These are phyloP conservation scores for Agapostemon virescens DNA, from an alignment of 2,888 invertebrate genomes.

Conservation along the genomic window DNA sequence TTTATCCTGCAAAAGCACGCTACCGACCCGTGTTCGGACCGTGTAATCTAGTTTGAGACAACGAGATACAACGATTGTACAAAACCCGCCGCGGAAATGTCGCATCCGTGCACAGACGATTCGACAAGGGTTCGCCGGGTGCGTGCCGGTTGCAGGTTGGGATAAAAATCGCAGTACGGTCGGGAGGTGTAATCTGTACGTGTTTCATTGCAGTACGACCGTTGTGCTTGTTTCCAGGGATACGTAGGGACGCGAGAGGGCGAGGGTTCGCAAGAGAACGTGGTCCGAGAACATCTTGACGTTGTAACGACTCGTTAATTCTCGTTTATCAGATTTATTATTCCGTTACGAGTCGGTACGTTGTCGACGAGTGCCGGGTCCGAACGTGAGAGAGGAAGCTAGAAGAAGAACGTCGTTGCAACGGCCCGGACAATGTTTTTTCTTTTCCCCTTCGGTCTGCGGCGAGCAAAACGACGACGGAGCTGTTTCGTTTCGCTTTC, in stretches of 20 bases:
- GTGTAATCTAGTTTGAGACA: background rate
- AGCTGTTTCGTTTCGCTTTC: constrained; percentile 42
- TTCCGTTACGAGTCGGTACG: constrained; percentile 62
- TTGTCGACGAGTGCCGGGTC: constrained; percentile 51
- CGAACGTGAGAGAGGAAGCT: constrained; percentile 58
- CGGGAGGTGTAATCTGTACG: background rate
- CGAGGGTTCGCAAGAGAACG: constrained; percentile 77
- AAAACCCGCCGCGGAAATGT: background rate
- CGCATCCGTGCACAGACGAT: background rate
- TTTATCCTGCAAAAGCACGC: background rate
- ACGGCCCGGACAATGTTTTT: constrained; percentile 35
- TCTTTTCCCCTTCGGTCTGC: constrained; percentile 30
- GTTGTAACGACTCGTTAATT: constrained; percentile 71
- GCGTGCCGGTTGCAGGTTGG: background rate
- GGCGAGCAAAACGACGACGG: constrained; percentile 34
- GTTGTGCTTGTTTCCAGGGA: constrained; percentile 71
- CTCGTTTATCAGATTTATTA: constrained; percentile 67
- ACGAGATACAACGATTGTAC: background rate
- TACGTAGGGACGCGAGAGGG: constrained; percentile 78
- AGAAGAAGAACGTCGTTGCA: constrained; percentile 48
- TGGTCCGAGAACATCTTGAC: constrained; percentile 77
- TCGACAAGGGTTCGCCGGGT: background rate
- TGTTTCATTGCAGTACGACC: constrained; percentile 23
- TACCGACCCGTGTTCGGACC: too few relatives aligned
- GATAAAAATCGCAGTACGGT: background rate